Conservation (phyloP, 2,113 vertebrate genomes). For the Psammodynastes pulverulentus region DNA sequence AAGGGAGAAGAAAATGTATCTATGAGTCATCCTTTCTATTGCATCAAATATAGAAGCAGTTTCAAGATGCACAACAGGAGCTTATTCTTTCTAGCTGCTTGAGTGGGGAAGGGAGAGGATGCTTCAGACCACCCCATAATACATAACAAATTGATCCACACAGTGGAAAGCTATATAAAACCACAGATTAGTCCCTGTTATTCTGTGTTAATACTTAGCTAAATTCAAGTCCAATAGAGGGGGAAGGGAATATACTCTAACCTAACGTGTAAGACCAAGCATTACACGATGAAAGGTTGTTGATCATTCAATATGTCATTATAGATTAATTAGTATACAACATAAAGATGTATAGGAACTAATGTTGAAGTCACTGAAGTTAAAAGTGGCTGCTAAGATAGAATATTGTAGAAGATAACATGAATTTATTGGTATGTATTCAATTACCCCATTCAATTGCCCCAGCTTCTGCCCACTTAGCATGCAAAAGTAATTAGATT, state of each 20-base stretch:
- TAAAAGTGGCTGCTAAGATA: neutral
- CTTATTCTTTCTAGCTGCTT: neutral
- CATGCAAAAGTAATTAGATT: neutral
- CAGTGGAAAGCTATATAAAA: neutral
- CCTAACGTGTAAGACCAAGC: neutral
- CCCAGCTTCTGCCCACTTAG: neutral
- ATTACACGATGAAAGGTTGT: neutral
- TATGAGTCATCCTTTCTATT: neutral
- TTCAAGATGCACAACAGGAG: neutral
- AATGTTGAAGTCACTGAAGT: neutral
- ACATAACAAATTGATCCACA: neutral
- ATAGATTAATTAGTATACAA: neutral
- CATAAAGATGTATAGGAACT: neutral
- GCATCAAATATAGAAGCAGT: neutral
- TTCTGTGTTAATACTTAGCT: neutral
- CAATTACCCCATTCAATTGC: neutral
- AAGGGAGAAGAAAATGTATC: neutral
- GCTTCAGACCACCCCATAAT: neutral
- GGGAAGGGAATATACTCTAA: neutral
- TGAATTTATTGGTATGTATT: neutral
- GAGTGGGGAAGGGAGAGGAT: neutral
- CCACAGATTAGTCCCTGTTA: neutral
- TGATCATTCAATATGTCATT: neutral
- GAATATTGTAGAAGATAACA: neutral
- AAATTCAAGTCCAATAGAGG: neutral